phyloP scores from a whole-genome alignment of 2,888 invertebrate genomes.

The Callimorpha dominula region DNA sequence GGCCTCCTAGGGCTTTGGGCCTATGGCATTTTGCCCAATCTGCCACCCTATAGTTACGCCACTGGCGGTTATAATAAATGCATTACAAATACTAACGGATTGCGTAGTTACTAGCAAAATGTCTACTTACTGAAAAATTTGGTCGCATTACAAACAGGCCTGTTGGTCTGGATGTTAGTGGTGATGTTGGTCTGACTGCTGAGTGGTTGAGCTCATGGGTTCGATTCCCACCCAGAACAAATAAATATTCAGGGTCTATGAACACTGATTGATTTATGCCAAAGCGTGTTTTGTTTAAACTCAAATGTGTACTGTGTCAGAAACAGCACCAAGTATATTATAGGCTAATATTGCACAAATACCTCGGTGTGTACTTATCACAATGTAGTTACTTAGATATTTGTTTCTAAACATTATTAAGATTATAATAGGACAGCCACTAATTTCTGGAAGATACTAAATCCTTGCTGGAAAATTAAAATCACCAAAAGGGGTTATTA shows the following conservation, averaged over 20 bases:
- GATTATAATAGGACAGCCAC: neutral
- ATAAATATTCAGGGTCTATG: neutral
- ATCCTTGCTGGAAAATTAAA: neutral
- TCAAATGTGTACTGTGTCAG: slow-evolving; percentile 2
- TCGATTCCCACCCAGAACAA: too few species aligned
- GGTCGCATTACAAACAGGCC: too few species aligned
- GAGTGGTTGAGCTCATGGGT: too few species aligned
- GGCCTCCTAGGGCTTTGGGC: too few species aligned
- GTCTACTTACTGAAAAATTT: too few species aligned
- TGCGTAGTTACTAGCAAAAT: too few species aligned
- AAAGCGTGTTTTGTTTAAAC: neutral
- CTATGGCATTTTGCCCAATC: too few species aligned
- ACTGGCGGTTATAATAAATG: too few species aligned
- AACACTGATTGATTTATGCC: neutral
- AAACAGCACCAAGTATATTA: slow-evolving; percentile 1
- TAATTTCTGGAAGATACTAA: neutral
- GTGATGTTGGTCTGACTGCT: too few species aligned
- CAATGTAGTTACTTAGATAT: neutral
- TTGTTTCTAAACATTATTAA: slow-evolving; percentile 33
- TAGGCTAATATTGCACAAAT: slow-evolving; percentile 31
- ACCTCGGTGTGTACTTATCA: slow-evolving; percentile 49
- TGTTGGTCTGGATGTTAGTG: too few species aligned
- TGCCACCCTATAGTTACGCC: too few species aligned
- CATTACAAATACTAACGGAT: too few species aligned
- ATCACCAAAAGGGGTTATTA: neutral